Conservation (phyloP, 2,113 vertebrate species). For the Pseudonaja textilis region DNA sequence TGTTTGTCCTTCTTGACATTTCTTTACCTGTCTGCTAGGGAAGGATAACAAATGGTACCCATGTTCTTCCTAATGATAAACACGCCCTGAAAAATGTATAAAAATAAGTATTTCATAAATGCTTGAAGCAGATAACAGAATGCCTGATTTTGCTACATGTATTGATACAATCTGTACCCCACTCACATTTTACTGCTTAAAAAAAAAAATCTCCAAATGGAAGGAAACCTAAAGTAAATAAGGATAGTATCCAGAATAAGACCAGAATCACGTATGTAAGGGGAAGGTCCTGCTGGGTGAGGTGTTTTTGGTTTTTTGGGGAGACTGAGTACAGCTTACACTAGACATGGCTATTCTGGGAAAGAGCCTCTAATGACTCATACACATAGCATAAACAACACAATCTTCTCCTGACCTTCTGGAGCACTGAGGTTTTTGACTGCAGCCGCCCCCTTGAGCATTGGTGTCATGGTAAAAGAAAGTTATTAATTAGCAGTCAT, state of each 20-base stretch:
- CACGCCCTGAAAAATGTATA: background rate
- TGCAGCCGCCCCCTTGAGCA: background rate
- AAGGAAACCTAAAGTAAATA: background rate
- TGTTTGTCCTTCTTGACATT: background rate
- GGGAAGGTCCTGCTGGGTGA: background rate
- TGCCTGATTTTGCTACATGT: background rate
- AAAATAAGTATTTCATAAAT: background rate
- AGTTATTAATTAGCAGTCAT: background rate
- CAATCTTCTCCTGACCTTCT: constrained; percentile 7
- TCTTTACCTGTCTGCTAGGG: background rate
- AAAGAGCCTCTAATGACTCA: background rate
- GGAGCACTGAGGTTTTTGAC: background rate
- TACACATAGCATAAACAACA: background rate
- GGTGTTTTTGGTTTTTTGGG: no score
- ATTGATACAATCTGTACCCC: background rate
- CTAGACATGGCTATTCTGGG: background rate
- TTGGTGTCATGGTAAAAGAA: background rate
- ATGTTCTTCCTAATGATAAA: background rate
- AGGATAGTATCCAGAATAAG: background rate
- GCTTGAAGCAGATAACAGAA: background rate
- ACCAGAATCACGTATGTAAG: background rate
- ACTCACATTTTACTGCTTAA: background rate
- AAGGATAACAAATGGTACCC: background rate
- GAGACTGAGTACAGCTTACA: background rate
- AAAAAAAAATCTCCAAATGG: background rate